These are phyloP conservation scores for Lasiurus cinereus DNA, from an alignment of 2,113 vertebrate genomes.

Conservation along the genomic window DNA sequence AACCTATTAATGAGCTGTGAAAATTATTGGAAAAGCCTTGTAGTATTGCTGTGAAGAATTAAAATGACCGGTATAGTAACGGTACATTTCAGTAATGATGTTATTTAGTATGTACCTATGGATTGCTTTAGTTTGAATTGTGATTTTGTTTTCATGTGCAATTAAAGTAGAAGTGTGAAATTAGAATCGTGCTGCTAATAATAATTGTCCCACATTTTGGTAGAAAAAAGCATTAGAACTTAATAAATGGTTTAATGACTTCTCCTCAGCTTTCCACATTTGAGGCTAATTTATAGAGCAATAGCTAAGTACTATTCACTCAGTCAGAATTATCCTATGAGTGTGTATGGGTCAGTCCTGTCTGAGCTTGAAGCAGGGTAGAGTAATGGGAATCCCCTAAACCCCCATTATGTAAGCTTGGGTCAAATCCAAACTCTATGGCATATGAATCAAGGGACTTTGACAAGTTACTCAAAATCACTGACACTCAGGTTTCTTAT, in stretches of 20 bases:
- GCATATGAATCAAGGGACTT: neutral
- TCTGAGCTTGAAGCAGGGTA: neutral
- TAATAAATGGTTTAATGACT: neutral
- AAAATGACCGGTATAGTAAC: neutral
- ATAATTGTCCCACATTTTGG: neutral
- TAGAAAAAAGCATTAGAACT: neutral
- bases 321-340: too few species aligned
- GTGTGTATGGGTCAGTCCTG: too few species aligned
- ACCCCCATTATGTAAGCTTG: neutral
- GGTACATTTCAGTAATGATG: neutral
- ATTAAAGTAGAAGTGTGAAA: constrained; percentile 8
- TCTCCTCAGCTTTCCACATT: neutral
- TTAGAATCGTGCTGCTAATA: neutral
- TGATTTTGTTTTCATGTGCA: constrained; percentile 10
- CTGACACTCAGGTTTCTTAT: neutral
- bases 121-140: neutral
- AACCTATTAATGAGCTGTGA: neutral
- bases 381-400: accelerated
- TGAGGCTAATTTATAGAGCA: neutral
- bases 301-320: neutral
- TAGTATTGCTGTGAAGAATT: neutral
- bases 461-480: neutral
- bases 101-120: neutral
- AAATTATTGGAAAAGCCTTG: neutral
- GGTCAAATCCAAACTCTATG: neutral